Conservation (phyloP, 2,113 vertebrate genomes). For the Gallinago paraguaiae region DNA sequence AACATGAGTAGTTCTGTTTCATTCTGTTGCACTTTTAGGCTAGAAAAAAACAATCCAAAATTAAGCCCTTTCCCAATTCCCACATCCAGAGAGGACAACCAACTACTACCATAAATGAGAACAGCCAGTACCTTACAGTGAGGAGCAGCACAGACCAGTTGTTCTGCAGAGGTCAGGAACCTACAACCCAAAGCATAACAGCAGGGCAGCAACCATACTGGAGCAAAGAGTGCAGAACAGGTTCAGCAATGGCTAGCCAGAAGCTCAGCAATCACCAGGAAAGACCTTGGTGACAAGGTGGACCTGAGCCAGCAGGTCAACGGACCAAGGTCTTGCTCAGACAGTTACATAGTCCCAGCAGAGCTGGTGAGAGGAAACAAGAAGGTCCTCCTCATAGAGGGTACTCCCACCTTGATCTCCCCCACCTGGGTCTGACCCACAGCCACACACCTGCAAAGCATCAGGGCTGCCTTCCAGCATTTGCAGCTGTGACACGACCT, state of each 20-base stretch:
- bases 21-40: not conserved
- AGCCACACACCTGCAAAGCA: not conserved
- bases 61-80: not conserved
- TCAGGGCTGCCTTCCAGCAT: not conserved
- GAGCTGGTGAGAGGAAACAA: not conserved
- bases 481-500: not conserved
- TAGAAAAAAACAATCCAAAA: not conserved
- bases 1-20: fast-evolving
- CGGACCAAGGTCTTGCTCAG: no score
- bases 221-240: not conserved
- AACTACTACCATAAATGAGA: fast-evolving
- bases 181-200: fast-evolving
- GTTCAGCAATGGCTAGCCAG: not conserved
- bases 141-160: fast-evolving
- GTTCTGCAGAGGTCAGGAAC: not conserved
- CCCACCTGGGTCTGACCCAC: not conserved
- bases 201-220: fast-evolving
- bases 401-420: not conserved
- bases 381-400: not conserved
- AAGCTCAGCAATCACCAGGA: no score
- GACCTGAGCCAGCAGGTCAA: not conserved
- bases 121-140: not conserved
- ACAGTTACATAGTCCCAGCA: fast-evolving
- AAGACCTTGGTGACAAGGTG: fast-evolving
- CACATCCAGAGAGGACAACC: not conserved